Percentiles rank a stretch among this genome's conserved stretches.
phyloP scores from a whole-genome alignment of 2,113 vertebrate genomes.

The Cacatua alba region DNA sequence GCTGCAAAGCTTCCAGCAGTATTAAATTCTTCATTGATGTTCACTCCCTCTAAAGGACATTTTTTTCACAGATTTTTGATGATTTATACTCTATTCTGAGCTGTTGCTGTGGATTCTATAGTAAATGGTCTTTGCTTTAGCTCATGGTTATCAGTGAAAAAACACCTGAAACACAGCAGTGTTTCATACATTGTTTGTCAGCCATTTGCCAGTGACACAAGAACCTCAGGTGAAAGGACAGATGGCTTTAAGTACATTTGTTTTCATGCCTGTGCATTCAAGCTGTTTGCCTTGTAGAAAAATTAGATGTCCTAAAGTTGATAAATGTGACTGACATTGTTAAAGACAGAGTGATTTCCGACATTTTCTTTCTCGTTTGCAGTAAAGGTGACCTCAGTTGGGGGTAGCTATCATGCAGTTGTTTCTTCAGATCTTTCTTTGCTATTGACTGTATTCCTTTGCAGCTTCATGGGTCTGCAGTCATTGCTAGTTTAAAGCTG shows the following conservation, averaged over 20 bases:
- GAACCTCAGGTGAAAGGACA: background rate
- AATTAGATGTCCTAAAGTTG: background rate
- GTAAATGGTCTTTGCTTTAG: conserved; percentile 1
- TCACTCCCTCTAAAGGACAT: background rate
- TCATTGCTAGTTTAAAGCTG: background rate
- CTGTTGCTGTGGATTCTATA: background rate
- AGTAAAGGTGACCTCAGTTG: background rate
- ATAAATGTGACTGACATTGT: background rate
- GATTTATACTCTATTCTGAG: background rate
- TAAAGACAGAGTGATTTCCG: background rate
- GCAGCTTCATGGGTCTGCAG: background rate
- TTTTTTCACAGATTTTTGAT: background rate
- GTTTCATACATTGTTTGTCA: conserved; percentile 4
- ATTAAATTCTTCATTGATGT: background rate
- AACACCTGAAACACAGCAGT: background rate
- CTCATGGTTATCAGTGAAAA: background rate
- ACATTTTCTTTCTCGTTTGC: background rate
- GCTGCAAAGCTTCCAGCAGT: background rate
- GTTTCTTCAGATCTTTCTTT: background rate
- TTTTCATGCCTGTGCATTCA: background rate
- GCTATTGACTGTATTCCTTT: background rate
- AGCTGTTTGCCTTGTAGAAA: background rate
- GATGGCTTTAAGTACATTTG: background rate
- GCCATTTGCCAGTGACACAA: background rate
- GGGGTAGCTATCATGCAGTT: background rate